Evolutionary conservation across 2,797 vertebrate species (phyloP), one percentile per base, ranked within the genome.

Genomic region (Myotis myotis): DNA sequence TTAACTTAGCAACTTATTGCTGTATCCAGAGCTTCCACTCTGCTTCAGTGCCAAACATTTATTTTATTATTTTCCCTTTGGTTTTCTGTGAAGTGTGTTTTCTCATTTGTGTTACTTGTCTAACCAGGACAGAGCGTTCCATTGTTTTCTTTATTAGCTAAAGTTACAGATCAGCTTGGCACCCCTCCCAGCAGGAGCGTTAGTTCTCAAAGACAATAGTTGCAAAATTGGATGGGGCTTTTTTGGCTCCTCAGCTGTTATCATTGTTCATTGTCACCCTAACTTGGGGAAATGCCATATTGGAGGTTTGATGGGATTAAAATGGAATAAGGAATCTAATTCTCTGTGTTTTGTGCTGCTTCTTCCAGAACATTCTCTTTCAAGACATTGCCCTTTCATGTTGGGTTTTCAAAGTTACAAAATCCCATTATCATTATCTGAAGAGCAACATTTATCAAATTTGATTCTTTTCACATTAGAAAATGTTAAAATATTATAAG

Each of bases 71-170:
- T 96, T 97, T 96, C 19, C 84, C 80, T 95, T 96, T 66, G 38
- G 44, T 90, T 89, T 94, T 94, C 8, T 33, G 9, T 90, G 76
- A 92, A 91, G 79, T 51, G 3, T 87, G 33, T 93, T 76, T 95
- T 97, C 70, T 91, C 78, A 60, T 96, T 62, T 28, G 30, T 57
- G 53, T 81, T 97, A 96, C 97, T 97, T 98, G 96, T 96, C 91
- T 95, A 97, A 79, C 16, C 90, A 92, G 97, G 89, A 93, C 60
- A 81, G 87, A 97, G 84, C 0, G 9, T 93, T 95, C 96, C 38
- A 17, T 96, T 97, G 86, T 96, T 97, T 97, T 95, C 87, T 97
- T 96, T 95, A 96, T 98, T 97, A 97, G 94, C 51, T 78, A 1
- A 97, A 97, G 78, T 97, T 97, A 94, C 75, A 85, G 94, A 96